Evolutionary conservation across 2,888 invertebrate species (phyloP), one percentile per base, ranked within the genome.

Genomic region (Parochlus steinenii): DNA sequence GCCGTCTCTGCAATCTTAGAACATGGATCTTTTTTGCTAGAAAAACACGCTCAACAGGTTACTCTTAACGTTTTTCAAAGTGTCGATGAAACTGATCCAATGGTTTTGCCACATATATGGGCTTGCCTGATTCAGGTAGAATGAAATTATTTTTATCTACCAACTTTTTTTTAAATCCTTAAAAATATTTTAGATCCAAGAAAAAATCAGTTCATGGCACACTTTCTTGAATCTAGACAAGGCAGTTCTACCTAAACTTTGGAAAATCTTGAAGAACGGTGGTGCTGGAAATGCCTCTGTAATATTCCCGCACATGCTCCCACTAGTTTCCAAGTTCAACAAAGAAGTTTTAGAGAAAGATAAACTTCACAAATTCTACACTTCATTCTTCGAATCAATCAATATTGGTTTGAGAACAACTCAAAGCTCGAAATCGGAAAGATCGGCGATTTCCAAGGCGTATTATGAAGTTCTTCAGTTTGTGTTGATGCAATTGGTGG

Each of bases 401-500:
- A 68, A 71, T 41, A 50, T 54, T 18, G 78, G 81, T 76, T 23
- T 80, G 51, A 58, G 64, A 44, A 65, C 66, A 32, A 62, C 64
- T 27, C 70, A 72, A 41, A 60, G 60, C 22, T 78, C 74, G 28
- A 69, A 70, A 42, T 71, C 71, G 26, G 83, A 86, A 55, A 64
- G 68, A 12, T 62, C 69, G 29, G 67, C 74, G 1, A 67, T 85
- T 46, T 64, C 74, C 15, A 65, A 63, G 28, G 67, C 80, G 3
- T 71, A 76, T 44, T 64, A 74, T 14, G 87, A 87, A 51, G 86
- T 86, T 50, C 51, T 85, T 14, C 71, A 70, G 31, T 79, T 69
- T 47, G 52, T 69, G 8, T 55, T 71, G 35, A 53, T 69, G 31
- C 58, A 64, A 45, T 63, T 68, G 44, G 54, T 55, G 8, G 57